Conservation (phyloP, 1,140 invertebrate genomes). For the Apolygus lucorum region DNA sequence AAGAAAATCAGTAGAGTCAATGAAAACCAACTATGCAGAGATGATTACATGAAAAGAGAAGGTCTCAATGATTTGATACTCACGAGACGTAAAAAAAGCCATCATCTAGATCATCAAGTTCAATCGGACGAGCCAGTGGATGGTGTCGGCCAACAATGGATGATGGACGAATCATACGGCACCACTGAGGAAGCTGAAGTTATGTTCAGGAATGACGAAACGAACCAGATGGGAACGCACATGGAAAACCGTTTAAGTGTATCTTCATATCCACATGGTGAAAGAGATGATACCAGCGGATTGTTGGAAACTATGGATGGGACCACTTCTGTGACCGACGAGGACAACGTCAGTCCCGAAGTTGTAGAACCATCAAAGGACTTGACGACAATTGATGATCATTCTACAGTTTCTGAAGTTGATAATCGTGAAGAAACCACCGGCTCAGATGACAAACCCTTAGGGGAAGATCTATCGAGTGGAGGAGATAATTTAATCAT, state of each 20-base stretch:
- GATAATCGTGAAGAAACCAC: not conserved
- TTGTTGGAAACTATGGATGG: not conserved
- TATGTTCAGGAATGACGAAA: conserved; percentile 21
- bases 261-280: not conserved
- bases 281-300: not conserved
- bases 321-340: not conserved
- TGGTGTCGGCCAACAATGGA: not conserved
- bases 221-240: conserved; percentile 23
- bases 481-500: not conserved
- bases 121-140: not conserved
- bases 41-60: conserved; percentile 24
- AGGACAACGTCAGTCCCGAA: not conserved
- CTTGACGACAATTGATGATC: not conserved
- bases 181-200: conserved; percentile 19
- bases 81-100: conserved; percentile 1
- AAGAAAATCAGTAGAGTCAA: conserved; percentile 29
- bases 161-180: not conserved
- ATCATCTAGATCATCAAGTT: conserved; percentile 2
- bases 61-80: conserved; percentile 21
- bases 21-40: conserved; percentile 32
- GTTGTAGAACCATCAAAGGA: not conserved
- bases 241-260: conserved; percentile 19
- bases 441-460: not conserved
- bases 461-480: not conserved
- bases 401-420: not conserved